Base-by-base conservation (phyloP, 2,888 invertebrate species). In the Mythimna ferrago region DNA sequence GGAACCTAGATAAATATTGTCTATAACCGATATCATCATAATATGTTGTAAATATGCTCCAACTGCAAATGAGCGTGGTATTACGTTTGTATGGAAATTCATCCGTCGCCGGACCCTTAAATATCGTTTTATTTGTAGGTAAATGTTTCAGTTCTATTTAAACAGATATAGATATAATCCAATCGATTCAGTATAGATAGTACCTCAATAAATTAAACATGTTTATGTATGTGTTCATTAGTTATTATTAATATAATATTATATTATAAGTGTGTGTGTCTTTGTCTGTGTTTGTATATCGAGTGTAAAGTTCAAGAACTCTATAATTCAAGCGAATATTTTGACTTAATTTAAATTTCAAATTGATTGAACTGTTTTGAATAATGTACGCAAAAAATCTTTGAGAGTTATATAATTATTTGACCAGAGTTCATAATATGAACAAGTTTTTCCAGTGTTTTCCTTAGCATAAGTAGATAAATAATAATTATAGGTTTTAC, bases 161-260 rank as follows among this genome's bases (percentile, higher is more conserved):
- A 11, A 21, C 6, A 6, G n/a, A 38, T 6, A 21, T 61, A 21
- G 0, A 7, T 61, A 41, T 51, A 54, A 56, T 66, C 44, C 26
- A 81, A 62, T 72, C 32, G 71, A 48, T 48, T 48, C 80, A 83
- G 66, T 80, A 71, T 75, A 69, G 32, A 68, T 68, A 75, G 63
- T 68, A 80, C 81, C 80, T 81, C 75, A 81, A 70, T 70, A 56
- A 32, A 74, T 66, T 41, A 58, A 78, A 67, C 14, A 63, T 67
- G 11, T 62, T 77, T 70, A 38, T 51, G 51, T 83, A 83, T 81
- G 84, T 86, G 86, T 86, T 82, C 85, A 85, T 81, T 85, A 86
- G 77, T 78, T 74, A 61, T 74, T 71, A 70, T 74, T 70, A 66
- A 48, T 71, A 60, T 82, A 53, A 58, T 61, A 21, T 61, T 41